These are phyloP conservation scores for Acestrorhynchus altus DNA, from an alignment of 2,797 vertebrate genomes.

Conservation along the genomic window DNA sequence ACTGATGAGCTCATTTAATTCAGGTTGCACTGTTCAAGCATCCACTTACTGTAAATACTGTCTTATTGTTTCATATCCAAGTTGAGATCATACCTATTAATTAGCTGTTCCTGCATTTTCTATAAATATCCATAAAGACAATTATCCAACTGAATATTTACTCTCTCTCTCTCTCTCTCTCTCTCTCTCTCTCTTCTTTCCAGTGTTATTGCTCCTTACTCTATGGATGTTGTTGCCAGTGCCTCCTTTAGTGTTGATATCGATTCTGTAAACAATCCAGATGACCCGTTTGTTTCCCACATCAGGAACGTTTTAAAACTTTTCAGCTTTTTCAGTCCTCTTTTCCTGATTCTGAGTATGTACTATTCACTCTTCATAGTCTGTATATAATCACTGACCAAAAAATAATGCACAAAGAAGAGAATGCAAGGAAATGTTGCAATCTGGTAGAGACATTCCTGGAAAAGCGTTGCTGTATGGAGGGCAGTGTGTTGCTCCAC, in stretches of 20 bases:
- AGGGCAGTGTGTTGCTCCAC: no score
- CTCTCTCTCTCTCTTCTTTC: background rate
- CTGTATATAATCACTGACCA: no score
- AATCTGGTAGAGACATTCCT: no score
- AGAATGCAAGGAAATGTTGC: no score
- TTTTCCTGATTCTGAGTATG: constrained; percentile 64
- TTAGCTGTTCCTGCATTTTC: background rate
- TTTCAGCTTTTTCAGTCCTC: constrained; percentile 61
- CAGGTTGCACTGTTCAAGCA: background rate
- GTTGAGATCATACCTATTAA: background rate
- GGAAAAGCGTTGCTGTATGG: no score
- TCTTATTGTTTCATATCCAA: background rate
- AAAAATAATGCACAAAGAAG: no score
- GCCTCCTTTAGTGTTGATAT: constrained; percentile 83
- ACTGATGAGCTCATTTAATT: background rate
- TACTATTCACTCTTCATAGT: background rate
- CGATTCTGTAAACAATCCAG: constrained; percentile 80
- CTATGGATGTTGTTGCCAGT: constrained; percentile 83
- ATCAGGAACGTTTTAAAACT: constrained; percentile 79
- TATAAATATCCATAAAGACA: constrained; percentile 9
- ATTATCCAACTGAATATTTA: constrained; percentile 67
- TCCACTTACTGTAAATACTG: background rate
- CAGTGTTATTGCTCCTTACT: constrained; percentile 81
- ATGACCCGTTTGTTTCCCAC: constrained; percentile 76
- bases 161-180: no score